phyloP scores from a whole-genome alignment of 2,888 invertebrate genomes.

The Pogonocherus hispidulus region DNA sequence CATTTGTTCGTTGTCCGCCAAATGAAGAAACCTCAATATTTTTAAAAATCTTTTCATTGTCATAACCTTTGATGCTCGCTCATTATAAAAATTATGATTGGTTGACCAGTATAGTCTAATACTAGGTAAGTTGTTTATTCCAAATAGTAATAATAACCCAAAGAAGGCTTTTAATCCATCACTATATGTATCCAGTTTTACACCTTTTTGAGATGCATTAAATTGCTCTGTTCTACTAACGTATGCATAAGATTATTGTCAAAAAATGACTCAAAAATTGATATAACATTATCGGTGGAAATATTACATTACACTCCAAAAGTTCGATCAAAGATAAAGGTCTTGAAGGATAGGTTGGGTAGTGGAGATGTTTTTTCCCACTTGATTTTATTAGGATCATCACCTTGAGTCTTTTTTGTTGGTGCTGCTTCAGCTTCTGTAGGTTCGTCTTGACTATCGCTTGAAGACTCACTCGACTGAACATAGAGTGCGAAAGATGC shows the following conservation, averaged over 20 bases:
- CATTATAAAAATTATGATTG: slow-evolving; percentile 21
- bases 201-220: not conserved
- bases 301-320: too few relatives aligned
- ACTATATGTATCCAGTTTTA: not conserved
- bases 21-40: slow-evolving; percentile 11
- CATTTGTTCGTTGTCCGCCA: slow-evolving; percentile 20
- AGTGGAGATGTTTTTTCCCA: too few relatives aligned
- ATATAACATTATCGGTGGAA: too few relatives aligned
- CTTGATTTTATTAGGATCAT: too few relatives aligned
- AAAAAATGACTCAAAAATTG: not conserved
- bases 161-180: not conserved
- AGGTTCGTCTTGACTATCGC: too few relatives aligned
- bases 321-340: too few relatives aligned
- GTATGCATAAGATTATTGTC: not conserved
- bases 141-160: not conserved
- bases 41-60: slow-evolving; percentile 22
- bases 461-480: too few relatives aligned
- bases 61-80: slow-evolving; percentile 1
- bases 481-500: too few relatives aligned
- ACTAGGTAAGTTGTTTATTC: slow-evolving; percentile 13
- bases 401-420: too few relatives aligned
- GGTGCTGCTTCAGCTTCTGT: too few relatives aligned
- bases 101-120: slow-evolving; percentile 21
- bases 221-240: not conserved
- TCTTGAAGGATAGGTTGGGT: too few relatives aligned